These are phyloP conservation scores for Lytechinus variegatus DNA, from an alignment of 35 echinoderm and acorn worm genomes.

Conservation along the genomic window DNA sequence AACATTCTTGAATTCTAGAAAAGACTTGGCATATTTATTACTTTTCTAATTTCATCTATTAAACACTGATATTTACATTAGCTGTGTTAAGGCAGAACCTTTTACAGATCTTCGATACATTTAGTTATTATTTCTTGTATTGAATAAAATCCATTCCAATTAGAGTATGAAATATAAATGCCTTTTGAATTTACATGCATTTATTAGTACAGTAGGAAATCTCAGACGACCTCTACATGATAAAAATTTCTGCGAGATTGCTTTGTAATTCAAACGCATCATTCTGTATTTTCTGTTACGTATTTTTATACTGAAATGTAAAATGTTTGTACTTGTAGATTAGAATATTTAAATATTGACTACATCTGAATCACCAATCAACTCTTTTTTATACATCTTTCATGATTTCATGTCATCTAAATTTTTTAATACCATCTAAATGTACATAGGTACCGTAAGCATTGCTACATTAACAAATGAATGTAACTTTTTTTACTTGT, in stretches of 20 bases:
- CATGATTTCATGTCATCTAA: not conserved
- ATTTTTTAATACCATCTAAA: not conserved
- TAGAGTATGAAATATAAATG: not conserved
- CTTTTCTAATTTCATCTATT: not conserved
- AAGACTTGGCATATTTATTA: not conserved
- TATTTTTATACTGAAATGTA: not conserved
- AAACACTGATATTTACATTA: not conserved
- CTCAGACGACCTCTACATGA: too few relatives aligned
- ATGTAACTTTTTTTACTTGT: not conserved
- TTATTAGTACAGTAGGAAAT: too few relatives aligned
- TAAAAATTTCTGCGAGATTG: not conserved
- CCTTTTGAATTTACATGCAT: not conserved
- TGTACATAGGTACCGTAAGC: not conserved
- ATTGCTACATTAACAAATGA: not conserved
- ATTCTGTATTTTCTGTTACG: not conserved
- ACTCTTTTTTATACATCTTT: constrained; percentile 12
- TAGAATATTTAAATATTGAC: not conserved
- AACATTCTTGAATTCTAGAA: not conserved
- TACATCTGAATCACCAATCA: not conserved
- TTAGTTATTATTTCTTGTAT: not conserved
- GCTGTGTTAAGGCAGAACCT: not conserved
- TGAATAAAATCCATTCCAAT: not conserved
- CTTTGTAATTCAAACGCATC: not conserved
- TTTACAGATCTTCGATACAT: not conserved
- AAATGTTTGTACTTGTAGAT: not conserved